Percentiles rank a stretch among this genome's conserved stretches.
Conservation (phyloP, 2,113 vertebrate species). For the Tympanuchus pallidicinctus region DNA sequence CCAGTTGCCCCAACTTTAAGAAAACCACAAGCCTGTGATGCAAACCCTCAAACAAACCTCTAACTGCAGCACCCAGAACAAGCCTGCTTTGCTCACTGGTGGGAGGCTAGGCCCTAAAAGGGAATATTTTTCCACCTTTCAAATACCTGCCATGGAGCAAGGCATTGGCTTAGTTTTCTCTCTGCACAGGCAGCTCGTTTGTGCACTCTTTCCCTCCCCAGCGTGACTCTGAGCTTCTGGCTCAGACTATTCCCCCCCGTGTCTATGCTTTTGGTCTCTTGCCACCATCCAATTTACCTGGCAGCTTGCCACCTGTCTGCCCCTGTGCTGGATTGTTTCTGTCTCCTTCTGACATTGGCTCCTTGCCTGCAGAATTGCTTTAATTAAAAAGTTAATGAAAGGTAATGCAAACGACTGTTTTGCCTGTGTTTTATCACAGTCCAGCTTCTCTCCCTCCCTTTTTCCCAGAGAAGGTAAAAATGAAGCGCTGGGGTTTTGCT, state of each 20-base stretch:
- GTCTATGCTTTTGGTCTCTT: slow-evolving; percentile 30
- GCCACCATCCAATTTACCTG: slow-evolving; percentile 36
- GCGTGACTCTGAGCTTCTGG: slow-evolving; percentile 2
- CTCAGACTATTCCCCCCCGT: not conserved
- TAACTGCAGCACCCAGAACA: not conserved
- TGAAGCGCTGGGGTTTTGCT: not conserved
- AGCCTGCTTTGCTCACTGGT: not conserved
- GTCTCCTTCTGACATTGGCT: slow-evolving; percentile 37
- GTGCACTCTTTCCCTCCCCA: slow-evolving; percentile 3
- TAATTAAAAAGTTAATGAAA: slow-evolving; percentile 72
- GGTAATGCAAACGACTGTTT: not conserved
- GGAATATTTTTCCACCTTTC: slow-evolving; percentile 14
- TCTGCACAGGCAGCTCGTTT: not conserved
- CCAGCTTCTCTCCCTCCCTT: slow-evolving; percentile 32
- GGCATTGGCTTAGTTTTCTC: slow-evolving; percentile 32
- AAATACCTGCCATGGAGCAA: not conserved
- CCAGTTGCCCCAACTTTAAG: not conserved
- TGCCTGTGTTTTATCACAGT: slow-evolving; percentile 48
- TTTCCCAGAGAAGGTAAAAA: slow-evolving; percentile 54
- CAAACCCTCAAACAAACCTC: not conserved
- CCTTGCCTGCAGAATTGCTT: slow-evolving; percentile 38
- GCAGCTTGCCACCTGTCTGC: slow-evolving; percentile 21
- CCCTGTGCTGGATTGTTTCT: not conserved
- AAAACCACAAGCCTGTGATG: not conserved
- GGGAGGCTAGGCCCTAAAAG: not conserved